These are phyloP conservation scores for Trissolcus basalis DNA, from an alignment of 1,140 invertebrate species.

Conservation along the genomic window DNA sequence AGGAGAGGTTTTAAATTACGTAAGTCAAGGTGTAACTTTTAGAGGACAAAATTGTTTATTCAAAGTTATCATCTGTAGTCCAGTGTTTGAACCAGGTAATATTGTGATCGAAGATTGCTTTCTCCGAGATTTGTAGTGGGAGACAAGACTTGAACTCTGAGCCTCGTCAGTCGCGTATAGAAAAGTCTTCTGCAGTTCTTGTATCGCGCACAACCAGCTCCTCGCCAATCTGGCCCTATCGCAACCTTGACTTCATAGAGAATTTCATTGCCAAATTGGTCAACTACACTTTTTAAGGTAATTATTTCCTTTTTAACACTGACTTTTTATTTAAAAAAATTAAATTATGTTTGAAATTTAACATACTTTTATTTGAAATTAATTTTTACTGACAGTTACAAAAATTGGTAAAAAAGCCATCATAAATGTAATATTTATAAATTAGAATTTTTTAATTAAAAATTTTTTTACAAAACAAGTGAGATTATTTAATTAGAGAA, in stretches of 20 bases:
- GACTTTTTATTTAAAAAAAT: neutral
- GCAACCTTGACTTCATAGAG: conserved; percentile 21
- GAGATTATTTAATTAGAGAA: no score
- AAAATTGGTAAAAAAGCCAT: no score
- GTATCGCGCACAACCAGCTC: conserved; percentile 66
- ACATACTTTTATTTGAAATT: no score
- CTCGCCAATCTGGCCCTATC: conserved; percentile 60
- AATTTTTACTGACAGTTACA: no score
- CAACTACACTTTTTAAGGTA: conserved; percentile 29
- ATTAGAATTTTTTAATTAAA: no score
- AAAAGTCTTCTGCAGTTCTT: conserved; percentile 64
- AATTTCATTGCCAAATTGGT: conserved; percentile 5
- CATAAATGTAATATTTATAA: no score
- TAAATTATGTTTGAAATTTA: no score
- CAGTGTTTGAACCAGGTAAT: conserved; percentile 39
- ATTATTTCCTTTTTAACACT: conserved; percentile 4
- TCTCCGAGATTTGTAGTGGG: conserved; percentile 71
- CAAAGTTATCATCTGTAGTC: conserved; percentile 15
- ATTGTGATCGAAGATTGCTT: conserved; percentile 66
- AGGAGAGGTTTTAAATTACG: neutral
- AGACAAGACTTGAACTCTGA: conserved; percentile 69
- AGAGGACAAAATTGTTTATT: conserved; percentile 10
- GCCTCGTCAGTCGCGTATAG: conserved; percentile 68
- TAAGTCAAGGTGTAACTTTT: conserved; percentile 8
- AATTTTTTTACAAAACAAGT: no score